Evolutionary conservation across 2,113 vertebrate species (phyloP).

Genomic region (Zapornia atra): DNA sequence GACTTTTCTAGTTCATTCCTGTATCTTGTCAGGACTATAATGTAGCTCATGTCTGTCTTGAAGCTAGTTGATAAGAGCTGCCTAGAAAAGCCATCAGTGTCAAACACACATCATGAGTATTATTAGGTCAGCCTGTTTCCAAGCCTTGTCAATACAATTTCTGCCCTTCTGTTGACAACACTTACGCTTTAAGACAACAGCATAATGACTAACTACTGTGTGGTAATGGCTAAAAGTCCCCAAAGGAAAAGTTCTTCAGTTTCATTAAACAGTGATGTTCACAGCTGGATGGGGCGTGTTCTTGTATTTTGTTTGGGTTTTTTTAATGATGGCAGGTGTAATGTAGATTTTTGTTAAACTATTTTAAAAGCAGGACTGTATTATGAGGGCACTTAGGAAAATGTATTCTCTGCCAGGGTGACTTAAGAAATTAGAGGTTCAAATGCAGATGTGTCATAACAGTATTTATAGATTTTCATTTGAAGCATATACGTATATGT

Average conservation of each 20-base stretch:
- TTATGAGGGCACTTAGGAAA: neutral
- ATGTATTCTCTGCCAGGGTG: neutral
- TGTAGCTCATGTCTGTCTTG: neutral
- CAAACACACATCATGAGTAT: neutral
- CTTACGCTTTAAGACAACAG: constrained; percentile 31
- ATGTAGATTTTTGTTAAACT: neutral
- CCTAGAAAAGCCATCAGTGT: neutral
- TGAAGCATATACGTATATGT: neutral
- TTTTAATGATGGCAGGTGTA: neutral
- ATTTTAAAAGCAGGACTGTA: neutral
- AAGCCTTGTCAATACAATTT: constrained; percentile 32
- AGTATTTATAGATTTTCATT: neutral
- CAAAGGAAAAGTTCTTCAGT: neutral
- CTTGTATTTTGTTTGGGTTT: neutral
- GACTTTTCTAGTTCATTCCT: neutral
- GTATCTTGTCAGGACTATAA: fast-evolving
- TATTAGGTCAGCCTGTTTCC: neutral
- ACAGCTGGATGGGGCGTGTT: neutral
- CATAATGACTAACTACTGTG: neutral
- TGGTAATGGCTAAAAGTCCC: neutral
- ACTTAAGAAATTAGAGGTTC: neutral
- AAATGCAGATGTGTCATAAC: neutral
- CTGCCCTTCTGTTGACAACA: neutral
- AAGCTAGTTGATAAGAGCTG: neutral
- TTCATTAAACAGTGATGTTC: neutral